These are phyloP conservation scores for Drosophila prostipennis DNA, from an alignment of 2,888 invertebrate genomes.

Conservation along the genomic window DNA sequence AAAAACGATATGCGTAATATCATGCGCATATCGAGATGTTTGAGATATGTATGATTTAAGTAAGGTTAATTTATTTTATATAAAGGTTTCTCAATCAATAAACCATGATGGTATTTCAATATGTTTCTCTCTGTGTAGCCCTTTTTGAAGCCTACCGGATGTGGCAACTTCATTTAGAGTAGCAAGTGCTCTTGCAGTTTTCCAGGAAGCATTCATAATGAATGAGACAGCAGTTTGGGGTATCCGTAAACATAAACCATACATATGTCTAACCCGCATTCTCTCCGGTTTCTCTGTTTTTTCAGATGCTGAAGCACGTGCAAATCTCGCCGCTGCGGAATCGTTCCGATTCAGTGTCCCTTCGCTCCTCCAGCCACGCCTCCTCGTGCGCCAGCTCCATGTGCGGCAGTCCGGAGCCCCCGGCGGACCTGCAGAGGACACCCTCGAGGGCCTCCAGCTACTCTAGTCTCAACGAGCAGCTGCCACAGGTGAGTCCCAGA, in stretches of 20 bases:
- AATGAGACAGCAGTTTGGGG: background rate
- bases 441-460: conserved; percentile 89
- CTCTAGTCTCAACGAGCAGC: conserved; percentile 86
- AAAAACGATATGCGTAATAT: too few species aligned
- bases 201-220: conserved; percentile 27
- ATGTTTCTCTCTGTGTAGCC: background rate
- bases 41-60: too few species aligned
- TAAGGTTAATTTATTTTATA: too few species aligned
- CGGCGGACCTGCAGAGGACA: conserved; percentile 85
- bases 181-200: conserved; percentile 10
- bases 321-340: conserved; percentile 94
- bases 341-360: conserved; percentile 92
- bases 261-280: conserved; percentile 7
- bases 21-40: too few species aligned
- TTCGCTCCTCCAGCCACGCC: conserved; percentile 87
- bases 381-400: conserved; percentile 86
- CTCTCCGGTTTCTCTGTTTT: conserved; percentile 65
- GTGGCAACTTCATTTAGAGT: conserved; percentile 57
- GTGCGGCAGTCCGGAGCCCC: conserved; percentile 88
- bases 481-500: conserved; percentile 84
- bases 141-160: conserved; percentile 41
- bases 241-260: background rate
- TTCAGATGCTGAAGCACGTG: conserved; percentile 94
- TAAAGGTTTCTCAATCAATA: too few species aligned
- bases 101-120: background rate